Evolutionary conservation across 2,888 invertebrate species (phyloP), one percentile per base, ranked within the genome.

Genomic region (Monochamus alternatus): DNA sequence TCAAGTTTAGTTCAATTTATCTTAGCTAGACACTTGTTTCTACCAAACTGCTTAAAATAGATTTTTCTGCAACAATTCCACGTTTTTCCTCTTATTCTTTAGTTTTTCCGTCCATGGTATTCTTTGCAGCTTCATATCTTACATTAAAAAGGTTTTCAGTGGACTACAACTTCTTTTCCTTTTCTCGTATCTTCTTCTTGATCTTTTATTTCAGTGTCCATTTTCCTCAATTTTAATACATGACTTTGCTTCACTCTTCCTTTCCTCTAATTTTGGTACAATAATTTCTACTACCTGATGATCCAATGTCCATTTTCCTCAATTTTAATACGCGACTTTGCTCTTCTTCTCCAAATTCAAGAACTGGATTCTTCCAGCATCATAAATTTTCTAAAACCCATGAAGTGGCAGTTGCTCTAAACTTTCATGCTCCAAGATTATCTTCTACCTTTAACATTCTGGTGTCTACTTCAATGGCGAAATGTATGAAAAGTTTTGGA

Each of bases 241-340:
- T 51, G 47, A 5, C 47, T 22, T 4, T 5, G 65, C 47, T 31
- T 65, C 12, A 51, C 65, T 10, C 5, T n/a, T 64, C 43, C 22
- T 22, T 43, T 22, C 22, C 43, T 3, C 3, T n/a, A 3, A 5
- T 96, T 55, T n/a, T 55, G 2, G 7, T 8, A 7, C 3, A 97
- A 96, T 70, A 98, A 90, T 86, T 97, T 98, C 85, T 96, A 94
- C 91, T 97, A 98, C 81, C 99, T 93, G 90, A n/a, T n/a, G n/a
- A n/a, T n/a, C n/a, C n/a, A n/a, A n/a, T n/a, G n/a, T n/a, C n/a
- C n/a, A n/a, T n/a, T n/a, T n/a, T n/a, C n/a, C n/a, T n/a, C 96
- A 99, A 90, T 99, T 99, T 91, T 99, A 99, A 87, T 99, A 99
- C 89, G 99, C 99, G n/a, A 99, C 98, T 87, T 97, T 98, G 55